Evolutionary conservation across 2,888 invertebrate genomes (phyloP), one percentile per base, ranked within the genome.

Genomic region (Physocephala rufipes): DNA sequence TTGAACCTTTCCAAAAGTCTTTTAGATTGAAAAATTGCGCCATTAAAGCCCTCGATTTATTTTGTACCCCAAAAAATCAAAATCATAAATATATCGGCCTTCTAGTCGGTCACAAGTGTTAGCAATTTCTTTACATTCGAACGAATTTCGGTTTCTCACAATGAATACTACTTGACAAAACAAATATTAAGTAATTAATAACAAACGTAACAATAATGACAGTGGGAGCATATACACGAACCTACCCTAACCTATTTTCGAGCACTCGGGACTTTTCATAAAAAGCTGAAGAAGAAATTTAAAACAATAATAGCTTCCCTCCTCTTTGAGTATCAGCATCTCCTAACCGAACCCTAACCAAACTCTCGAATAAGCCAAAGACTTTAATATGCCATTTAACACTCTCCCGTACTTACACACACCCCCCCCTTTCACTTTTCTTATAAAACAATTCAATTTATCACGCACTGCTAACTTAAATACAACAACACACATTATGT

Each of bases 71-170:
- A 28, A 58, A 58, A 58, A 53, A 28, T 26, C 5, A 58, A 47
- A 63, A 47, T 47, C 3, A 19, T 63, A 63, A 47, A 49, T 30
- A 66, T 36, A 51, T 4, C 28, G n/a, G 21, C 67, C n/a, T n/a
- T n/a, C n/a, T n/a, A n/a, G n/a, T n/a, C 58, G 58, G 15, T 24
- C 4, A 43, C 21, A 62, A 62, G 19, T 7, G 16, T 15, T 28
- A 15, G 36, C 19, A 30, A 36, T 16, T 12, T 4, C 16, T 24
- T 16, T 24, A 5, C 7, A 66, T 43, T n/a, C n/a, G n/a, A n/a
- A n/a, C n/a, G n/a, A n/a, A n/a, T n/a, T n/a, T n/a, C 71, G 74
- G 74, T 73, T 65, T 63, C 73, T 70, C 66, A 73, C 74, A 59
- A 59, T 28, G 21, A 16, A 13, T 30, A 71, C 30, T 58, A 15